Conservation (phyloP, 2,888 invertebrate species). For the Metopia argyrocephala region DNA sequence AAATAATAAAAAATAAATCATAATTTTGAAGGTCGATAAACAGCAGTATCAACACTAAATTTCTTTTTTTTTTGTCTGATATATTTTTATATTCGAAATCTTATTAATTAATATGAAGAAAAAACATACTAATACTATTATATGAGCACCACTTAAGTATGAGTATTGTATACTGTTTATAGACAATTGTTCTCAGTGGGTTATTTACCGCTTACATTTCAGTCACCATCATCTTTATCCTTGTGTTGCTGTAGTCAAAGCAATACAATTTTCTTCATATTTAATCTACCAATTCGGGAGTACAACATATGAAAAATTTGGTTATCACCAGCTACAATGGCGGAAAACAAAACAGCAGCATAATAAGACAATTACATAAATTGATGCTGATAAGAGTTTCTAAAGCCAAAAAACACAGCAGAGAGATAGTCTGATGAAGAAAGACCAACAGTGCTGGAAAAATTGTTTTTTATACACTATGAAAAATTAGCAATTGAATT, state of each 20-base stretch:
- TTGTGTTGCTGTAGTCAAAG: neutral
- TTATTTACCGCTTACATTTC: constrained; percentile 59
- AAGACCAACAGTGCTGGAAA: neutral
- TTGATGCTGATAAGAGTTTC: constrained; percentile 53
- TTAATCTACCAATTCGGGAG: constrained; percentile 61
- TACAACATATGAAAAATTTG: constrained; percentile 45
- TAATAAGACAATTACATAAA: constrained; percentile 54
- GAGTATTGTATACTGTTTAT: constrained; percentile 26
- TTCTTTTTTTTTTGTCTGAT: neutral
- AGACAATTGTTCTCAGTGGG: constrained; percentile 62
- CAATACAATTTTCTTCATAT: constrained; percentile 21
- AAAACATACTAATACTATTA: constrained; percentile 6
- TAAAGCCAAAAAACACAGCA: constrained; percentile 1
- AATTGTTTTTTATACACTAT: constrained; percentile 11
- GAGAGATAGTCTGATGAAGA: neutral
- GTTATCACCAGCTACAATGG: constrained; percentile 25
- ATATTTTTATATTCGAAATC: constrained; percentile 27
- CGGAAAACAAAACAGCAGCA: neutral
- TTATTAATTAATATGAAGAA: constrained; percentile 57
- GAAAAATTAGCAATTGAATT: constrained; percentile 1
- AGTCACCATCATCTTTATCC: constrained; percentile 26
- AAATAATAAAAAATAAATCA: constrained; percentile 20
- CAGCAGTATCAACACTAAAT: neutral
- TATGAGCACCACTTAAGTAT: constrained; percentile 3
- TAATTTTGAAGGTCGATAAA: constrained; percentile 5